Percentiles rank a stretch among this genome's conserved stretches.
phyloP scores from a whole-genome alignment of 2,888 invertebrate genomes.

The Sepioteuthis lessoniana region DNA sequence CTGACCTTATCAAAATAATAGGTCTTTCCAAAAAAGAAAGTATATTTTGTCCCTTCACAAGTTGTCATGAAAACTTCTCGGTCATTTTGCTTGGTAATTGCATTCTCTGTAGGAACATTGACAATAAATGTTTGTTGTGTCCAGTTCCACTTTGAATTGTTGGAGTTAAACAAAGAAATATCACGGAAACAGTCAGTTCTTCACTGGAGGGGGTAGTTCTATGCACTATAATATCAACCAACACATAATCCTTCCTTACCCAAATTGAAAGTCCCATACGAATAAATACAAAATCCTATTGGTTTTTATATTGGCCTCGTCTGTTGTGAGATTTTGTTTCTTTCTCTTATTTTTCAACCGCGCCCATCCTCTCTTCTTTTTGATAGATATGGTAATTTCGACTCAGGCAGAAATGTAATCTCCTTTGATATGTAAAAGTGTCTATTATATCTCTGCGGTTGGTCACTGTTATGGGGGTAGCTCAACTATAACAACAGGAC shows the following conservation, averaged over 20 bases:
- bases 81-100: conserved; percentile 3
- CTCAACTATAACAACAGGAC: not conserved
- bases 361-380: not conserved
- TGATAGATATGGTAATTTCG: conserved; percentile 6
- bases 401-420: not conserved
- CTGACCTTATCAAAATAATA: not conserved
- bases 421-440: conserved; percentile 11
- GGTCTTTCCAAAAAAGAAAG: not conserved
- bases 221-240: conserved; percentile 3
- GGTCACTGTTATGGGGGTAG: conserved; percentile 15
- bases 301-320: conserved; percentile 33
- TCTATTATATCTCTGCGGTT: conserved; percentile 13
- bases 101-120: conserved; percentile 33
- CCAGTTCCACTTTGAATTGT: conserved; percentile 33
- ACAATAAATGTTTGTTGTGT: conserved; percentile 33
- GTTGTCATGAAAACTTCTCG: not conserved
- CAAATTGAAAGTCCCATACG: not conserved
- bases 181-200: not conserved
- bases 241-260: conserved; percentile 33
- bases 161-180: not conserved
- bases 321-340: not conserved
- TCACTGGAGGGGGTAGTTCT: conserved; percentile 17
- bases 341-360: not conserved
- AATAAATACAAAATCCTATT: conserved; percentile 33
- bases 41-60: not conserved